These are phyloP conservation scores for Schizothorax lantsangensis DNA, from an alignment of 2,797 vertebrate genomes.

Conservation along the genomic window DNA sequence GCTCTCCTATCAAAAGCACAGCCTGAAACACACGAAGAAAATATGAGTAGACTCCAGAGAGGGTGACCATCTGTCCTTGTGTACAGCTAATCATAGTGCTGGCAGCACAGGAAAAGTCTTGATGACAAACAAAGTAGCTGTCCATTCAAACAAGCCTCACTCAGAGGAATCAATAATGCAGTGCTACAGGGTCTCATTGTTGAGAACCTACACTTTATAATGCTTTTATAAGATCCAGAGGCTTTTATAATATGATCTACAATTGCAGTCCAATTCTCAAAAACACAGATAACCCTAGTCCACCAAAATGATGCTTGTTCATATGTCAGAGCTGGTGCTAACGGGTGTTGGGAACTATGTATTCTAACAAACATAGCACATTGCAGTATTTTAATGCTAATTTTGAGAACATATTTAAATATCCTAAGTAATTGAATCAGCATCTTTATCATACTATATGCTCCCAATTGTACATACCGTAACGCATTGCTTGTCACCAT, in stretches of 20 bases:
- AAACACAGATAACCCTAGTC: not conserved
- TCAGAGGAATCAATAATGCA: conserved; percentile 15
- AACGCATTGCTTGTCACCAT: not conserved
- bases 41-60: conserved; percentile 24
- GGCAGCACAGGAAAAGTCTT: conserved; percentile 19
- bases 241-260: not conserved
- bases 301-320: not conserved
- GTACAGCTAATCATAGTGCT: conserved; percentile 20
- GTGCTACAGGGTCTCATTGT: not conserved
- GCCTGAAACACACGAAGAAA: conserved; percentile 77
- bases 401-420: not conserved
- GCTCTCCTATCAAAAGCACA: conserved; percentile 94
- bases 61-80: not conserved
- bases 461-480: not conserved
- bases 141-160: conserved; percentile 19
- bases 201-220: conserved; percentile 10
- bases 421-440: not conserved
- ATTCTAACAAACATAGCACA: not conserved
- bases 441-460: not conserved
- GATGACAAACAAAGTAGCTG: conserved; percentile 49
- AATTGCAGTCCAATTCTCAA: not conserved
- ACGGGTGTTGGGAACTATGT: not conserved
- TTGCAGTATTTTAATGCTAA: not conserved
- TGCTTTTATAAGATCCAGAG: not conserved
- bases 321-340: not conserved